These are phyloP conservation scores for Trachurus trachurus DNA, from an alignment of 2,797 vertebrate species.

Conservation along the genomic window DNA sequence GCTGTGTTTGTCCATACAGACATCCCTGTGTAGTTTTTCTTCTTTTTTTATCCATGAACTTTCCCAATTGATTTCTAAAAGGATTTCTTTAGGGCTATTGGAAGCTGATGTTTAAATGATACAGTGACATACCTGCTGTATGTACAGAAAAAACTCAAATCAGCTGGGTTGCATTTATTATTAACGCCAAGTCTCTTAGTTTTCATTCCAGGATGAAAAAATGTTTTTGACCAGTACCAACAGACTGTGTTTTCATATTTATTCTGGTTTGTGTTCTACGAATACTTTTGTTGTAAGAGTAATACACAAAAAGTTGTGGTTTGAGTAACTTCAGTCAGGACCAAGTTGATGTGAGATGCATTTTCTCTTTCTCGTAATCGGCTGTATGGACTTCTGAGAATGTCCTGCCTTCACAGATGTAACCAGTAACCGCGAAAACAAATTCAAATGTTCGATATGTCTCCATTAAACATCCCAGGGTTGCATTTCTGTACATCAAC, in stretches of 20 bases:
- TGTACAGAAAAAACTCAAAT: neutral
- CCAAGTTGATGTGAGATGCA: neutral
- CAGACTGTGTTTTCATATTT: neutral
- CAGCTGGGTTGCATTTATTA: neutral
- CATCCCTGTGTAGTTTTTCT: neutral
- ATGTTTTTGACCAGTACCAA: neutral
- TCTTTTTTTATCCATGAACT: neutral
- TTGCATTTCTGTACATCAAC: slow-evolving; percentile 13
- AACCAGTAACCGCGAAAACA: neutral
- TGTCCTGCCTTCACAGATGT: slow-evolving; percentile 3
- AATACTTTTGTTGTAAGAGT: neutral
- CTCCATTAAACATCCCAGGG: slow-evolving; percentile 20
- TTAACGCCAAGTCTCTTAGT: neutral
- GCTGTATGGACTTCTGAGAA: slow-evolving; percentile 14
- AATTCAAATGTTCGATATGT: slow-evolving; percentile 19
- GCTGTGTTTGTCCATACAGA: neutral
- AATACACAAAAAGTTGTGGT: neutral
- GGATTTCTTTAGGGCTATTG: neutral
- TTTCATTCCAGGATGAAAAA: neutral
- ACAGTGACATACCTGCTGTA: neutral
- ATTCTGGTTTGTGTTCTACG: neutral
- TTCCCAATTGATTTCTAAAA: neutral
- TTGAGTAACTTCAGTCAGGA: neutral
- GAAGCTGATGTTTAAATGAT: neutral
- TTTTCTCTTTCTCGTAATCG: slow-evolving; percentile 1